Evolutionary conservation across 2,888 invertebrate genomes (phyloP).

Genomic region (Lasioglossum oenotherae): DNA sequence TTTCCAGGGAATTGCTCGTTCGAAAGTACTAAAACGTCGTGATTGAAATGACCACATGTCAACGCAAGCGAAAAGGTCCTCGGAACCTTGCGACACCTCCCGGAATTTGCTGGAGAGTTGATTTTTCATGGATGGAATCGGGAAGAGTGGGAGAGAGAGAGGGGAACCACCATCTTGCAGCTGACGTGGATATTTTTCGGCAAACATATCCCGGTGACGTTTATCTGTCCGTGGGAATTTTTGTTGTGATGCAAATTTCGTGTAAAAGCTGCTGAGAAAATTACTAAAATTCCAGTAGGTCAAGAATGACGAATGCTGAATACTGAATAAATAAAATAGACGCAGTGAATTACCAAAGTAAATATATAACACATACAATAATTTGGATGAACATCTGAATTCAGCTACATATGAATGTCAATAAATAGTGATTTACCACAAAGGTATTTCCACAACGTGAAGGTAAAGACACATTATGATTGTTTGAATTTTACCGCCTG

Average conservation of each 20-base stretch:
- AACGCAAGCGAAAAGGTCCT: not conserved
- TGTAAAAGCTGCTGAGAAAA: not conserved
- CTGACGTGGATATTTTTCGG: not conserved
- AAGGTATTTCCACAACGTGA: no score
- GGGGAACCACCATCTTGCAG: not conserved
- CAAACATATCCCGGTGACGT: not conserved
- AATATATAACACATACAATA: no score
- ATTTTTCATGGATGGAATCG: not conserved
- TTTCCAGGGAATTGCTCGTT: not conserved
- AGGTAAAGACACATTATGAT: no score
- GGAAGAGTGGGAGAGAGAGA: not conserved
- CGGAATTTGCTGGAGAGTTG: not conserved
- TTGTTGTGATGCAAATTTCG: not conserved
- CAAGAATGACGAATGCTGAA: no score
- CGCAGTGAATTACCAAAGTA: no score
- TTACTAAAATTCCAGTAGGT: no score
- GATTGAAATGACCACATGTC: conserved; percentile 14
- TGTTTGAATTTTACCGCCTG: no score
- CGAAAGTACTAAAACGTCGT: not conserved
- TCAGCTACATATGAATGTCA: no score
- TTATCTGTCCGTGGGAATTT: not conserved
- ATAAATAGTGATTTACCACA: no score
- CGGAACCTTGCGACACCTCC: not conserved
- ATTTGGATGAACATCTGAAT: no score
- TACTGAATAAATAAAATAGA: not conserved